Percentiles rank a stretch among this genome's conserved stretches.
Evolutionary conservation across 1,140 invertebrate species (phyloP).

Genomic region (Gyrodactylus bullatarudis): DNA sequence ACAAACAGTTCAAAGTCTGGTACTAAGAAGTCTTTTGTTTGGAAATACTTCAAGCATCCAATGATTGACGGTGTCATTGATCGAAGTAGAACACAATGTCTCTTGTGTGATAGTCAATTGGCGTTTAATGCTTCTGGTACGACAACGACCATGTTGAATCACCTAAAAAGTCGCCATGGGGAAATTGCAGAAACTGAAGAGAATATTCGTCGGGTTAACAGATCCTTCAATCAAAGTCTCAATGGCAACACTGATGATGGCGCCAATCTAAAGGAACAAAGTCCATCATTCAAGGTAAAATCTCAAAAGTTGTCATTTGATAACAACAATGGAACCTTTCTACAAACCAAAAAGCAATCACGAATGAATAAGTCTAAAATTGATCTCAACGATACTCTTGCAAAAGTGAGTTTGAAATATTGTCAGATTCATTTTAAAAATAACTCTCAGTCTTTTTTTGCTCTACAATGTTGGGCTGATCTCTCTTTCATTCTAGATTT

Average conservation of each 20-base stretch:
- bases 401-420: background rate
- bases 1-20: background rate
- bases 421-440: too few species aligned
- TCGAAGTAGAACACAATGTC: background rate
- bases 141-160: conserved; percentile 7
- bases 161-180: conserved; percentile 5
- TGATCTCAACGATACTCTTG: background rate
- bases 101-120: conserved; percentile 2
- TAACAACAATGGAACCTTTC: too few species aligned
- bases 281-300: too few species aligned
- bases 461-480: too few species aligned
- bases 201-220: background rate
- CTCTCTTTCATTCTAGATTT: too few species aligned
- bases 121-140: conserved; percentile 6
- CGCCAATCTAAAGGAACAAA: background rate
- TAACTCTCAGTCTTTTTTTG: too few species aligned
- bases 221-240: background rate
- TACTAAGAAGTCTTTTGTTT: conserved; percentile 6
- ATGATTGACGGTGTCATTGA: conserved; percentile 1
- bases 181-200: conserved; percentile 4
- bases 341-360: background rate
- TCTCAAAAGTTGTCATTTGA: too few species aligned
- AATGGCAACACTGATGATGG: background rate
- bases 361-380: background rate
- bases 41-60: conserved; percentile 7